phyloP scores from a whole-genome alignment of 2,888 invertebrate genomes.

The Trissolcus japonicus region DNA sequence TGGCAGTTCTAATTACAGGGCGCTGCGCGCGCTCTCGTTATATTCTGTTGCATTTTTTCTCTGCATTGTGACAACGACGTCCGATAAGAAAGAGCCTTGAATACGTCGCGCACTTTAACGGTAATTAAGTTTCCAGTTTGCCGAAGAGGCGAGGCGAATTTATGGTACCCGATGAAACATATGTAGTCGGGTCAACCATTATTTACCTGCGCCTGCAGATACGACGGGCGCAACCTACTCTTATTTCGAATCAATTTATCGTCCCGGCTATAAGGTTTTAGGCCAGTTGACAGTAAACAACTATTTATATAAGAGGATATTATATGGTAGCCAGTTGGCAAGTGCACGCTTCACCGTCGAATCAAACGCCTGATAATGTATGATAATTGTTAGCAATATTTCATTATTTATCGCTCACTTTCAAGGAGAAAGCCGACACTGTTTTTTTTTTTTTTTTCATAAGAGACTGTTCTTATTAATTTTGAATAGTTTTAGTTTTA shows the following conservation, averaged over 20 bases:
- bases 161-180: constrained; percentile 35
- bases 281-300: constrained; percentile 35
- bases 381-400: constrained; percentile 29
- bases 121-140: constrained; percentile 36
- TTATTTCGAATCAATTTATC: constrained; percentile 47
- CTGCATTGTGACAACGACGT: constrained; percentile 19
- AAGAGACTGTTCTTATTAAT: constrained; percentile 14
- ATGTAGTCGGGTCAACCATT: constrained; percentile 30
- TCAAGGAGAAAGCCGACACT: neutral
- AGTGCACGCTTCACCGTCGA: constrained; percentile 16
- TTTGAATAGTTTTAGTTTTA: constrained; percentile 7
- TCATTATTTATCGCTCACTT: constrained; percentile 26
- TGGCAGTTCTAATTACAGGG: constrained; percentile 61
- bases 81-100: constrained; percentile 21
- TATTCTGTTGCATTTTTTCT: constrained; percentile 14
- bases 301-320: constrained; percentile 34
- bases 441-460: neutral
- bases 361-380: constrained; percentile 30
- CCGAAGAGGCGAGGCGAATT: constrained; percentile 28
- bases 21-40: constrained; percentile 37
- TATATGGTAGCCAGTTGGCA: constrained; percentile 41
- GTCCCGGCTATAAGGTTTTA: constrained; percentile 20
- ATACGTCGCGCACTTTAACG: constrained; percentile 9
- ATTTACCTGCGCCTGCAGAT: constrained; percentile 46
- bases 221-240: constrained; percentile 31